Evolutionary conservation across 1,140 invertebrate genomes (phyloP).

Genomic region (Lethrus apterus): DNA sequence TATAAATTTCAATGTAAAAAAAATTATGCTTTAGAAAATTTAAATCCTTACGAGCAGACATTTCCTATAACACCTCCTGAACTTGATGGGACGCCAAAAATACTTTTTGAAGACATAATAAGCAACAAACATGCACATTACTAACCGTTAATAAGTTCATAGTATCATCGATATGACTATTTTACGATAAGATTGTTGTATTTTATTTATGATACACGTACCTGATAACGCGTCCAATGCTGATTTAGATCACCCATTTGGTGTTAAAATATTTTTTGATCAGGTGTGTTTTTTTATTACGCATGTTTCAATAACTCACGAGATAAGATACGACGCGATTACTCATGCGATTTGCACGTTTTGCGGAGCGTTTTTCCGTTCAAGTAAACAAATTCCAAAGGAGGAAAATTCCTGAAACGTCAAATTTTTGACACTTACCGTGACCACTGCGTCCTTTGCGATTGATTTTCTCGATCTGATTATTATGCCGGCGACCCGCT

Average conservation of each 20-base stretch:
- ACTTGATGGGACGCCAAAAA: slow-evolving; percentile 19
- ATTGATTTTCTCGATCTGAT: slow-evolving; percentile 64
- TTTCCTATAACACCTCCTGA: slow-evolving; percentile 6
- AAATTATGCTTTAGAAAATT: slow-evolving; percentile 13
- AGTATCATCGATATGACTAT: no score
- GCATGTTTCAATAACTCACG: no score
- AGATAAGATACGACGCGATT: not conserved
- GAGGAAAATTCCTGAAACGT: not conserved
- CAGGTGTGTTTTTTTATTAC: no score
- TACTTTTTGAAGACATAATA: slow-evolving; percentile 32
- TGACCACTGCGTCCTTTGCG: slow-evolving; percentile 64
- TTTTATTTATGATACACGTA: no score
- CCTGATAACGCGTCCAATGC: no score
- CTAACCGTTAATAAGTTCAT: no score
- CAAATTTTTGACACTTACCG: slow-evolving; percentile 45
- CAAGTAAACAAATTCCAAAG: not conserved
- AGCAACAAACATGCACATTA: slow-evolving; percentile 32
- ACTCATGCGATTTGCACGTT: not conserved
- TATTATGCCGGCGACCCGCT: slow-evolving; percentile 52
- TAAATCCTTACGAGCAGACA: slow-evolving; percentile 12
- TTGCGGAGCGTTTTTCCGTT: not conserved
- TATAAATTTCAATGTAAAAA: slow-evolving; percentile 10
- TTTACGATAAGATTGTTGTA: no score
- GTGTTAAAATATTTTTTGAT: no score
- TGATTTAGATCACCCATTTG: no score